phyloP scores from a whole-genome alignment of 1,140 invertebrate genomes.

The Spodoptera litura region DNA sequence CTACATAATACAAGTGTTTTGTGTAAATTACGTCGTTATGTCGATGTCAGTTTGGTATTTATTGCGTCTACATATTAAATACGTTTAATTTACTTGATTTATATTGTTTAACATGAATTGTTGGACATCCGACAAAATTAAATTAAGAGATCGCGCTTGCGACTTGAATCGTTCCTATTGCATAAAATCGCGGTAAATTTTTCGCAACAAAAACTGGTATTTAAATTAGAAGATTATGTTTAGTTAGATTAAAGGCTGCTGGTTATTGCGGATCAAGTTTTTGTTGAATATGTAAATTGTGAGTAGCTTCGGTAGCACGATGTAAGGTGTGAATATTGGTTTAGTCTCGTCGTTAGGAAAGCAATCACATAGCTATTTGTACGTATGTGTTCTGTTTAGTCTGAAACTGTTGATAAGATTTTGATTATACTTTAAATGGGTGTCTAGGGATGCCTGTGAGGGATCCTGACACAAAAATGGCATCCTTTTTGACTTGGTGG shows the following conservation, averaged over 20 bases:
- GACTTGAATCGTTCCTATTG: conserved; percentile 28
- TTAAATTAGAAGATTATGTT: conserved; percentile 41
- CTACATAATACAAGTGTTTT: conserved; percentile 23
- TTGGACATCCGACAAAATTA: conserved; percentile 11
- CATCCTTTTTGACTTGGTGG: too few species aligned
- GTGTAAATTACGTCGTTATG: conserved; percentile 36
- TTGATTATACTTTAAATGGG: too few species aligned
- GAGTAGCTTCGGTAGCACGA: conserved; percentile 1
- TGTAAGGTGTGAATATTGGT: background rate
- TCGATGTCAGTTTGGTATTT: conserved; percentile 31
- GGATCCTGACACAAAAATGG: too few species aligned
- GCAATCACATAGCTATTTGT: background rate
- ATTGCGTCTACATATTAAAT: conserved; percentile 31
- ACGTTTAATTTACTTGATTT: conserved; percentile 2
- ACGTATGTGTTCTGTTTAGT: background rate
- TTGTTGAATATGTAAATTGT: conserved; percentile 39
- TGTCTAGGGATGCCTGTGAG: too few species aligned
- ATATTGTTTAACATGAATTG: conserved; percentile 26
- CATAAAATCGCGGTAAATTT: conserved; percentile 42
- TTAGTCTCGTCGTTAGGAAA: conserved; percentile 13
- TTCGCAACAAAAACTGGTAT: conserved; percentile 35
- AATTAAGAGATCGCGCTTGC: conserved; percentile 38
- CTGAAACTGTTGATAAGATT: too few species aligned
- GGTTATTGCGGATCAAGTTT: conserved; percentile 19
- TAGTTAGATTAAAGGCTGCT: conserved; percentile 10